These are phyloP conservation scores for Sitta carolinensis DNA, from an alignment of 2,797 vertebrate species.

Conservation along the genomic window DNA sequence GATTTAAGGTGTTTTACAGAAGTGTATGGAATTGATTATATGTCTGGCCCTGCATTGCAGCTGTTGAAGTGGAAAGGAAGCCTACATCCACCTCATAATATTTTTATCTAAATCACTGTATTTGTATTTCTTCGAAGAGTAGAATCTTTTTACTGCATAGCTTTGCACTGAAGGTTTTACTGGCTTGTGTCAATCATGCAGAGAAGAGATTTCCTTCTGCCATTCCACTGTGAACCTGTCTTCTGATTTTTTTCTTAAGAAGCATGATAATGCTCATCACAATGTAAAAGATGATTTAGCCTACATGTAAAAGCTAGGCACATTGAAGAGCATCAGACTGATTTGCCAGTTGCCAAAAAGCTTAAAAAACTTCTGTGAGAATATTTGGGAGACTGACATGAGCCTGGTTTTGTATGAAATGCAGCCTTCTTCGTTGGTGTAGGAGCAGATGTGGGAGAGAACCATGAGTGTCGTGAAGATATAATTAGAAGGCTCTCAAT, in stretches of 20 bases:
- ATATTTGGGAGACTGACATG: neutral
- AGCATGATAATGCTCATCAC: neutral
- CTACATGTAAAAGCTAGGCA: neutral
- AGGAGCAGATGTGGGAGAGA: neutral
- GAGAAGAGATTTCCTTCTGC: neutral
- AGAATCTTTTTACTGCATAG: neutral
- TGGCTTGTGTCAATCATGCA: neutral
- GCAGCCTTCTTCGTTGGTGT: neutral
- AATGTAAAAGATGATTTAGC: neutral
- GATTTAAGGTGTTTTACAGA: neutral
- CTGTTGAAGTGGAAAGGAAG: neutral
- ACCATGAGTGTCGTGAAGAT: neutral
- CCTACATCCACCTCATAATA: neutral
- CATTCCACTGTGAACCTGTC: neutral
- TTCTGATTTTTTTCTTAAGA: neutral
- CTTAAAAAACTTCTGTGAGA: neutral
- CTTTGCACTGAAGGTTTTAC: neutral
- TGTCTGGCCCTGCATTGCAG: neutral
- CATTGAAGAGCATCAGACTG: neutral
- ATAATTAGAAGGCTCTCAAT: neutral
- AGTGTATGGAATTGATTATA: neutral
- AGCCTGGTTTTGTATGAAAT: neutral
- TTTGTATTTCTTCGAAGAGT: neutral
- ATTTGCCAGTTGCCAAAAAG: neutral
- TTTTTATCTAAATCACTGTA: neutral